Evolutionary conservation across 2,113 vertebrate genomes (phyloP).

Genomic region (Panthera leo): DNA sequence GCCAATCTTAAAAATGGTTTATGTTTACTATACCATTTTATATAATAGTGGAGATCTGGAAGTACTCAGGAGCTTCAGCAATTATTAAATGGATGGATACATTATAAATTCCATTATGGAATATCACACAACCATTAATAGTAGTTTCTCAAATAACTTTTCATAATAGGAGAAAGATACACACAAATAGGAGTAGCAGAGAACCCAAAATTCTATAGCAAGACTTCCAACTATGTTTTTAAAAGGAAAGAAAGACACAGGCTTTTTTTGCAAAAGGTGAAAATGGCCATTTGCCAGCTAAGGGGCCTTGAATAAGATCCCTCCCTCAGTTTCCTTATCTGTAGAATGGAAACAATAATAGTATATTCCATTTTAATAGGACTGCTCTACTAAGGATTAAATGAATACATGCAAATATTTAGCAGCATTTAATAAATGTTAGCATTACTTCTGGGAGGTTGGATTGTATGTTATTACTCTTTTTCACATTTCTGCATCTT

Average conservation of each 20-base stretch:
- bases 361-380: not conserved
- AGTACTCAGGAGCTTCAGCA: not conserved
- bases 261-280: not conserved
- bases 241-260: not conserved
- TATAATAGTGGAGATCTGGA: not conserved
- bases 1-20: not conserved
- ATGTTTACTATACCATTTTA: not conserved
- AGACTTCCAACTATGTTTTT: not conserved
- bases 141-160: conserved; percentile 28
- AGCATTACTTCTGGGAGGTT: not conserved
- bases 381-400: conserved; percentile 21
- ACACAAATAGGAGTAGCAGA: not conserved
- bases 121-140: not conserved
- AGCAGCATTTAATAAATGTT: conserved; percentile 27
- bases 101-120: not conserved
- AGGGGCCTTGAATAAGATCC: not conserved
- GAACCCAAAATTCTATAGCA: not conserved
- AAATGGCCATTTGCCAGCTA: conserved; percentile 2
- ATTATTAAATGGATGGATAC: conserved; percentile 2
- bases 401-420: conserved; percentile 3
- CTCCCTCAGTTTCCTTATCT: not conserved
- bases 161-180: not conserved
- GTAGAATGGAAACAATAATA: not conserved
- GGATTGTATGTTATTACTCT: not conserved
- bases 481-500: not conserved